Percentiles rank a stretch among this genome's conserved stretches.
Conservation (phyloP, 2,888 invertebrate genomes). For the Sesia apiformis region DNA sequence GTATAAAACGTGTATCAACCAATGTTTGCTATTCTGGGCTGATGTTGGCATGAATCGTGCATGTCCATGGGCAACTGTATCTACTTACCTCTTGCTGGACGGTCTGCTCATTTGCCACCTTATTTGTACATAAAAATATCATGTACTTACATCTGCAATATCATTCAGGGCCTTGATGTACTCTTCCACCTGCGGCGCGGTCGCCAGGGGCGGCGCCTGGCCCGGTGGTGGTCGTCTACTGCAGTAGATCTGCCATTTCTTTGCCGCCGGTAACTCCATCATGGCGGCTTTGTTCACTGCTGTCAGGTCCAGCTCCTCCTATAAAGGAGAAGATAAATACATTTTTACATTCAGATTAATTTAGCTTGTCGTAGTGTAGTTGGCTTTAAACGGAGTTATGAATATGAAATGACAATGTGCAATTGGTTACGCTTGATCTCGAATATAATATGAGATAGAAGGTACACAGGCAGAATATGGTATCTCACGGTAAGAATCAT, state of each 20-base stretch:
- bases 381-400: too few species aligned
- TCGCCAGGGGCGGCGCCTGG: slow-evolving; percentile 59
- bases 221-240: slow-evolving; percentile 82
- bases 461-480: too few species aligned
- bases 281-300: slow-evolving; percentile 95
- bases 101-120: too few species aligned
- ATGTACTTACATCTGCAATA: slow-evolving; percentile 80
- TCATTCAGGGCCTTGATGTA: slow-evolving; percentile 92
- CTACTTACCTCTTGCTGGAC: too few species aligned
- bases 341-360: not conserved
- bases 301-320: slow-evolving; percentile 95
- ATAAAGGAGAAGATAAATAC: slow-evolving; percentile 14
- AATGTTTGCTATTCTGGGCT: too few species aligned
- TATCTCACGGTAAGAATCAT: too few species aligned
- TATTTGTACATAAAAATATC: too few species aligned
- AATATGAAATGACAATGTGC: too few species aligned
- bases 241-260: slow-evolving; percentile 99
- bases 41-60: too few species aligned
- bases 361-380: too few species aligned
- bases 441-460: not conserved
- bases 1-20: too few species aligned
- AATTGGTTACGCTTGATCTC: not conserved
- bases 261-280: slow-evolving; percentile 93
- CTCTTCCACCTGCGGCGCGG: slow-evolving; percentile 89
- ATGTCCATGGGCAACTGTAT: too few species aligned